phyloP scores from a whole-genome alignment of 2,888 invertebrate species.

The Mythimna pallens region DNA sequence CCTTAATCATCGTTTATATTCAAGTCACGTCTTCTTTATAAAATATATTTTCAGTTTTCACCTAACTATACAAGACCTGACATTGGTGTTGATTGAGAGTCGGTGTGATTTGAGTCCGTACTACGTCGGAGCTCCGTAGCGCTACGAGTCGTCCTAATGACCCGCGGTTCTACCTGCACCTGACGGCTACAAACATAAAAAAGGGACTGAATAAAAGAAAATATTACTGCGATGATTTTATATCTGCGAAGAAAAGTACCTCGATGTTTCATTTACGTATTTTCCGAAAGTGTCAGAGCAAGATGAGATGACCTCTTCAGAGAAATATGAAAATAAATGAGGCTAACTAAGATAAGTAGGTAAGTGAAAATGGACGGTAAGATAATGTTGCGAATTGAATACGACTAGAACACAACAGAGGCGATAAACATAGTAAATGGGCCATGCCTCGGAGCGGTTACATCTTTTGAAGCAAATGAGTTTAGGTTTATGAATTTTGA shows the following conservation, averaged over 20 bases:
- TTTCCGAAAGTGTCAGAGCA: conserved; percentile 27
- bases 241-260: conserved; percentile 61
- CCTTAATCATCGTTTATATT: conserved; percentile 43
- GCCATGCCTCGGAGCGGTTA: conserved; percentile 43
- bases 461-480: conserved; percentile 53
- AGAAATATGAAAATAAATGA: conserved; percentile 20
- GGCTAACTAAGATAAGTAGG: conserved; percentile 14
- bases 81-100: conserved; percentile 73
- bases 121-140: conserved; percentile 67
- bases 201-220: conserved; percentile 77
- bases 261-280: conserved; percentile 50
- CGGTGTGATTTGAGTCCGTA: conserved; percentile 71
- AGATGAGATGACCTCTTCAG: conserved; percentile 26
- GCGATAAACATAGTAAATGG: conserved; percentile 44
- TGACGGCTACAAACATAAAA: conserved; percentile 79
- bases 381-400: conserved; percentile 27
- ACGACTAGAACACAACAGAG: conserved; percentile 21
- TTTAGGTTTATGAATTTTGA: conserved; percentile 50
- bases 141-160: conserved; percentile 79
- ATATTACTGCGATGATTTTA: conserved; percentile 72
- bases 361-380: conserved; percentile 16
- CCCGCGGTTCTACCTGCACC: conserved; percentile 79
- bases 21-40: conserved; percentile 26
- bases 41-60: conserved; percentile 47
- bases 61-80: conserved; percentile 60